These are phyloP conservation scores for Drosophila kokeensis DNA, from an alignment of 2,888 invertebrate genomes.

Conservation along the genomic window DNA sequence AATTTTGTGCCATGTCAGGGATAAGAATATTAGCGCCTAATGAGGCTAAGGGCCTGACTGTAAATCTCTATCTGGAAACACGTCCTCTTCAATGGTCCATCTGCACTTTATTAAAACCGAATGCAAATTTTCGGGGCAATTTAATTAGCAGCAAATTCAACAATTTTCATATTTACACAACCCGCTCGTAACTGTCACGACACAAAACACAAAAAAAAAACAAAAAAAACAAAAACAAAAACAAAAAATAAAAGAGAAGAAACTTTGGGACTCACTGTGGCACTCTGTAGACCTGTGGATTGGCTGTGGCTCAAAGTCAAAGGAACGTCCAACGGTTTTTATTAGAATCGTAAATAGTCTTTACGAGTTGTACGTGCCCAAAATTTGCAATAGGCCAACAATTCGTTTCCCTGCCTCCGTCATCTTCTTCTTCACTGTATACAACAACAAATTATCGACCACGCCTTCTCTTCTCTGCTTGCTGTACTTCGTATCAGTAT, in stretches of 20 bases:
- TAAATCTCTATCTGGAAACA: conserved; percentile 3
- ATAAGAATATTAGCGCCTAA: conserved; percentile 49
- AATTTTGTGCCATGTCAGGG: conserved; percentile 65
- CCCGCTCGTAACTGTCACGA: conserved; percentile 69
- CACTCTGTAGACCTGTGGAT: conserved; percentile 29
- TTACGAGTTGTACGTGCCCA: conserved; percentile 78
- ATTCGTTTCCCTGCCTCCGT: conserved; percentile 23
- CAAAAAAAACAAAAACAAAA: neutral
- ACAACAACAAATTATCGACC: conserved; percentile 72
- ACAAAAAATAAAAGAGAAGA: neutral
- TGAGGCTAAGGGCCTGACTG: conserved; percentile 26
- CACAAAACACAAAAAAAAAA: conserved; percentile 1
- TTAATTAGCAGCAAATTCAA: conserved; percentile 80
- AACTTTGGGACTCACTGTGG: conserved; percentile 18
- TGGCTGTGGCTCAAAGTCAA: conserved; percentile 45
- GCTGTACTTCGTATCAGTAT: conserved; percentile 53
- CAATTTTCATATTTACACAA: conserved; percentile 56
- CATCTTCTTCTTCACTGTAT: conserved; percentile 28
- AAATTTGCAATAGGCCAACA: conserved; percentile 79
- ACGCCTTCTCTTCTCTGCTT: conserved; percentile 21
- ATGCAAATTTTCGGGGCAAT: conserved; percentile 74
- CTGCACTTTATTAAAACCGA: conserved; percentile 71
- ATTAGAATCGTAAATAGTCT: conserved; percentile 80
- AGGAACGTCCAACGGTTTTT: conserved; percentile 69
- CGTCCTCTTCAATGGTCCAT: conserved; percentile 17